phyloP scores from a whole-genome alignment of 1,140 invertebrate species.

The Chionoecetes opilio region DNA sequence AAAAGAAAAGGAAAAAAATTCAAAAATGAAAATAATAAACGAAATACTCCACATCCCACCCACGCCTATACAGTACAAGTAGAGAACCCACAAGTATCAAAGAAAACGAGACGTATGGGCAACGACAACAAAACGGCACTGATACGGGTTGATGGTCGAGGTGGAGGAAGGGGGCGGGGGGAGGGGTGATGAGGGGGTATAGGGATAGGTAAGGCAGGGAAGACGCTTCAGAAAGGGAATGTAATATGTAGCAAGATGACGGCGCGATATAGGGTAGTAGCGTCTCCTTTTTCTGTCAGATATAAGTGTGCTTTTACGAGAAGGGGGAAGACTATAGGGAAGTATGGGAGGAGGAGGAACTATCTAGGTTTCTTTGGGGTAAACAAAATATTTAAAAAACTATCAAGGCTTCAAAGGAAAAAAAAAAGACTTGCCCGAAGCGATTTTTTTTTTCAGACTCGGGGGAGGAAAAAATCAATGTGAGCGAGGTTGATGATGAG shows the following conservation, averaged over 20 bases:
- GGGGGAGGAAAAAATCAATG: background rate
- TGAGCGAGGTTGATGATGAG: background rate
- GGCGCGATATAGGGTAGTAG: background rate
- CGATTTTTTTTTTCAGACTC: background rate
- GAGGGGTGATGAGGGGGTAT: background rate
- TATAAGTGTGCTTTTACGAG: background rate
- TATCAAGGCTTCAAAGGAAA: too few species aligned
- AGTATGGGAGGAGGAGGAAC: background rate
- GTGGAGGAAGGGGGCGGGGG: background rate
- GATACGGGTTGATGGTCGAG: background rate
- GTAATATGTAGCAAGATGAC: background rate
- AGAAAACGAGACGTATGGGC: background rate
- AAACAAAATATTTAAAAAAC: too few species aligned
- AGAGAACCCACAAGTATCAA: background rate
- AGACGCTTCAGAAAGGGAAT: background rate
- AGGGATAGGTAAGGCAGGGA: background rate
- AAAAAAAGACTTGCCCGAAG: background rate
- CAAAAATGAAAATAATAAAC: too few species aligned
- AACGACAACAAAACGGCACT: background rate
- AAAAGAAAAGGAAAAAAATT: too few species aligned
- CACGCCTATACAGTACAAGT: too few species aligned
- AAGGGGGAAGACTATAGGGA: background rate
- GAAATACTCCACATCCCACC: too few species aligned
- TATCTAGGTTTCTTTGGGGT: too few species aligned
- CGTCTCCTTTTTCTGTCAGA: background rate